phyloP scores from a whole-genome alignment of 2,113 vertebrate genomes.

The Oenanthe oenanthe region DNA sequence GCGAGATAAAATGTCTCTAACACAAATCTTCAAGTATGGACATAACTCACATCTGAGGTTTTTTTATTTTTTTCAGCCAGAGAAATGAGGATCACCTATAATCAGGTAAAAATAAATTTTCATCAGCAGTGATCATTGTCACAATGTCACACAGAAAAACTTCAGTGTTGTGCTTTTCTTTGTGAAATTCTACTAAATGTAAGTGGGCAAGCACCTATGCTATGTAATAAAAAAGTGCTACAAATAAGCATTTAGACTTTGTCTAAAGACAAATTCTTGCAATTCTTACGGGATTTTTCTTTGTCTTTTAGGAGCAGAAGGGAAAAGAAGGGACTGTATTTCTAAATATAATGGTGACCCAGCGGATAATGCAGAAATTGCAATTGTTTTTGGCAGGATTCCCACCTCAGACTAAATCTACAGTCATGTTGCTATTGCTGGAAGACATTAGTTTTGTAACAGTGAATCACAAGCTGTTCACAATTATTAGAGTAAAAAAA shows the following conservation, averaged over 20 bases:
- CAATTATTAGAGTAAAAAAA: not conserved
- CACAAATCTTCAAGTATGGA: not conserved
- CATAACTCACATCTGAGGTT: not conserved
- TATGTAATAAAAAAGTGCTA: not conserved
- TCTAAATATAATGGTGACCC: not conserved
- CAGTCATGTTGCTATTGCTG: not conserved
- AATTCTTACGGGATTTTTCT: not conserved
- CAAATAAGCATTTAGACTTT: not conserved
- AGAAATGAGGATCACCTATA: not conserved
- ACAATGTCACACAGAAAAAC: not conserved
- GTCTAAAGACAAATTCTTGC: not conserved
- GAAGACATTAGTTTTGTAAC: not conserved
- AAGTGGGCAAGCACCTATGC: not conserved
- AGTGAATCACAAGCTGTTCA: slow-evolving; percentile 31
- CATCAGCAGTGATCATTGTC: not conserved
- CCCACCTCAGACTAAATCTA: not conserved
- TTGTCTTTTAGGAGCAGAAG: not conserved
- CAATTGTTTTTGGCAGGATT: slow-evolving; percentile 16
- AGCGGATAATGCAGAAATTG: not conserved
- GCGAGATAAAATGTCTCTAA: not conserved
- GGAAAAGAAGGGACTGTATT: not conserved
- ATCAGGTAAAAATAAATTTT: not conserved
- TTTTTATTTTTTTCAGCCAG: not conserved
- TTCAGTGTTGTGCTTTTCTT: not conserved
- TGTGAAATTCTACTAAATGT: not conserved